Conservation (phyloP, 2,797 vertebrate species). For the Emydoidea blandingii region DNA sequence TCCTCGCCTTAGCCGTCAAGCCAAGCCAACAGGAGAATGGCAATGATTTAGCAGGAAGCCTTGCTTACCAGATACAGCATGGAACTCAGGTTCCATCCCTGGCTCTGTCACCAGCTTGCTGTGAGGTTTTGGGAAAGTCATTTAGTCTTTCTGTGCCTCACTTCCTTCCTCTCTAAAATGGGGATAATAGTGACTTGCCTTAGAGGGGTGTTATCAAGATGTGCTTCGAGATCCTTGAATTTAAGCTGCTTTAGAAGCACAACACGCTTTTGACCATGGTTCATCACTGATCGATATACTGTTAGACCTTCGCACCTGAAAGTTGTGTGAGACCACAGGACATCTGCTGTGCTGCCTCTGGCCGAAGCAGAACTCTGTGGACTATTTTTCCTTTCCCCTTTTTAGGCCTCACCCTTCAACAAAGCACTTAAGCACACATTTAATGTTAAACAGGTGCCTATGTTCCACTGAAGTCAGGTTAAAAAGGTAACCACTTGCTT, state of each 20-base stretch:
- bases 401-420: not conserved
- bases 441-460: not conserved
- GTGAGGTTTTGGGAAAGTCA: not conserved
- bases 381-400: not conserved
- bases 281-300: too few species aligned
- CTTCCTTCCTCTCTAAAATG: not conserved
- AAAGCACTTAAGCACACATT: not conserved
- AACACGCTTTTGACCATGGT: not conserved
- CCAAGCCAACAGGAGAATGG: constrained; percentile 1
- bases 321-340: not conserved
- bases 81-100: not conserved
- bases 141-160: not conserved
- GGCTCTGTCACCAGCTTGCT: not conserved
- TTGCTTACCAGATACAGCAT: not conserved
- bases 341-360: not conserved
- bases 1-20: not conserved
- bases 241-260: not conserved
- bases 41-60: not conserved
- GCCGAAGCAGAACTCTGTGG: not conserved
- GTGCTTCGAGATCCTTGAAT: not conserved
- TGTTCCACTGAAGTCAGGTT: not conserved
- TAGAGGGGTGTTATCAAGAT: not conserved
- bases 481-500: not conserved
- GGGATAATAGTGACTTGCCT: not conserved
- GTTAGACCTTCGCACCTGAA: not conserved